A percentile compares a stretch with the other conserved stretches of the same genome.
phyloP scores from a whole-genome alignment of 2,113 vertebrate genomes.

The Arizona elegans region DNA sequence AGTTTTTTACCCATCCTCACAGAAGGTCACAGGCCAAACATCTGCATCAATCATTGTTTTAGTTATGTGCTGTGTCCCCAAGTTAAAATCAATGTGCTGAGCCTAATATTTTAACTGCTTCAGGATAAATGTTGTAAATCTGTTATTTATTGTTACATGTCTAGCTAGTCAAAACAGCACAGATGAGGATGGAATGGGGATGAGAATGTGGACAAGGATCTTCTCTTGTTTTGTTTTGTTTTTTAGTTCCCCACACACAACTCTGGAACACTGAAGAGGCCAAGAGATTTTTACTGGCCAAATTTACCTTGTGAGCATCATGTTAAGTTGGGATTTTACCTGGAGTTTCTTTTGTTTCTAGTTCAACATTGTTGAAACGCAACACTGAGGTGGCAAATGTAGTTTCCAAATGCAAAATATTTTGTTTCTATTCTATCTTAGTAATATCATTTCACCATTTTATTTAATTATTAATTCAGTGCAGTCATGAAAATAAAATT shows the following conservation, averaged over 20 bases:
- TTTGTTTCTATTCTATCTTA: background rate
- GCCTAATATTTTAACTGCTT: background rate
- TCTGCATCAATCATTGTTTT: background rate
- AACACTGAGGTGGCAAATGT: background rate
- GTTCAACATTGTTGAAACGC: background rate
- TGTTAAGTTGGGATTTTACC: background rate
- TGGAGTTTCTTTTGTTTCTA: background rate
- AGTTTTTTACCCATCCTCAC: background rate
- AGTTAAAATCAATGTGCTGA: background rate
- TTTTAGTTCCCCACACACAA: background rate
- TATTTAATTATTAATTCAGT: background rate
- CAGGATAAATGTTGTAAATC: background rate
- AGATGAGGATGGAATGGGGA: background rate
- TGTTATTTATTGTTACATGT: background rate
- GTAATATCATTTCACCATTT: background rate
- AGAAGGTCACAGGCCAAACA: background rate
- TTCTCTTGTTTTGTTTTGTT: background rate
- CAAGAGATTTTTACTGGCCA: background rate
- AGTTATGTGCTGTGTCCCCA: background rate
- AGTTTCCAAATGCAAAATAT: background rate
- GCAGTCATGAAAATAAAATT: background rate
- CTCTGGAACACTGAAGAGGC: background rate
- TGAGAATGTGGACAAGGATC: background rate
- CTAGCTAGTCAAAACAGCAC: background rate
- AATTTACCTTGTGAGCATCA: background rate